These are phyloP conservation scores for Frankliniella fusca DNA, from an alignment of 2,888 invertebrate species.

Conservation along the genomic window DNA sequence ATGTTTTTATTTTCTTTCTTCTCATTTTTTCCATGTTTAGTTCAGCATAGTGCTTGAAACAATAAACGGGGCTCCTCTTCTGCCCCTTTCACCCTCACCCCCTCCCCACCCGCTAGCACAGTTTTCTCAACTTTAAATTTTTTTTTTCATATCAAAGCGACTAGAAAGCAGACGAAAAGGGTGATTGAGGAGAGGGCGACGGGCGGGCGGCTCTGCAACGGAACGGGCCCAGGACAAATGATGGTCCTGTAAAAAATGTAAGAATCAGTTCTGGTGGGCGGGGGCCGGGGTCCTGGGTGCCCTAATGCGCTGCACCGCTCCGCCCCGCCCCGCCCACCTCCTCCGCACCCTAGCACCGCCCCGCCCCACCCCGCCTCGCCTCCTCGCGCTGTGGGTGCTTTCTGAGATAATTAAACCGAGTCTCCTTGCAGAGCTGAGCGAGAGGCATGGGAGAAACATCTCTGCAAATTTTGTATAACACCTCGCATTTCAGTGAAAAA, in stretches of 20 bases:
- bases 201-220: not conserved
- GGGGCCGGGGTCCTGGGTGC: conserved; percentile 1
- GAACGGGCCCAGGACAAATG: conserved; percentile 14
- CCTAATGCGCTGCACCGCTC: not conserved
- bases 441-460: too few species aligned
- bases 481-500: too few species aligned
- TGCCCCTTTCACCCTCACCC: too few species aligned
- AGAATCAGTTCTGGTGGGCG: conserved; percentile 5
- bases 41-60: too few species aligned
- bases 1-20: too few species aligned
- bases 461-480: too few species aligned
- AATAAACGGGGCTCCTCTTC: too few species aligned
- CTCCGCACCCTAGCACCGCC: not conserved
- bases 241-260: conserved; percentile 13
- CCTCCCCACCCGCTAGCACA: too few species aligned
- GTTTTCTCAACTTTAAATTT: too few species aligned
- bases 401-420: not conserved
- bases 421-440: too few species aligned
- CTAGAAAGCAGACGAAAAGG: not conserved
- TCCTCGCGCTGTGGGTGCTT: not conserved
- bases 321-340: not conserved
- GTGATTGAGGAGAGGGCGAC: not conserved
- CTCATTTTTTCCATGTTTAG: too few species aligned
- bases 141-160: too few species aligned
- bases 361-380: not conserved